These are phyloP conservation scores for Apostichopus japonicus DNA, from an alignment of 35 echinoderm and acorn worm genomes.

Conservation along the genomic window DNA sequence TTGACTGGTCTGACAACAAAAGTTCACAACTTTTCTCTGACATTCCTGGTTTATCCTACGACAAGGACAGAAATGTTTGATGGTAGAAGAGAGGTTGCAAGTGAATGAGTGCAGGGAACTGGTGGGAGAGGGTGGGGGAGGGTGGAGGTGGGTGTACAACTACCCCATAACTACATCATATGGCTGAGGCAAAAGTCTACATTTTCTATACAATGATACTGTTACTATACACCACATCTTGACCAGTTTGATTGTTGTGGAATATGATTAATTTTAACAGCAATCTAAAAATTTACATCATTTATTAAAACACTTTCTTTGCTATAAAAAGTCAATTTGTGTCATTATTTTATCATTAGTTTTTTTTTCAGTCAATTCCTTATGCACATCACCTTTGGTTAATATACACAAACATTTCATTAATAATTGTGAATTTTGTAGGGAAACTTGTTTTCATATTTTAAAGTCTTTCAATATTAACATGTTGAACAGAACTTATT, in stretches of 20 bases:
- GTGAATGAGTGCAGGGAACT: no score
- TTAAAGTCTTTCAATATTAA: not conserved
- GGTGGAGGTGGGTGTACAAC: no score
- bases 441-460: no score
- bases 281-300: conserved; percentile 1
- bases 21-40: no score
- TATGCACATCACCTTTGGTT: not conserved
- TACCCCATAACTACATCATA: no score
- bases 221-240: not conserved
- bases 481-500: not conserved
- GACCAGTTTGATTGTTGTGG: not conserved
- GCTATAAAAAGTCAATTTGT: not conserved
- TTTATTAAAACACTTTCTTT: conserved; percentile 15
- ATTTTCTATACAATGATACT: no score
- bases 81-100: no score
- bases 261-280: conserved; percentile 7
- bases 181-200: no score
- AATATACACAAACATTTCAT: not conserved
- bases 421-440: not conserved
- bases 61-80: no score
- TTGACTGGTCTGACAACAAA: no score
- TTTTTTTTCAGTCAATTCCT: not conserved
- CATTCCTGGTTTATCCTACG: no score
- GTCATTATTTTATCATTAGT: not conserved
- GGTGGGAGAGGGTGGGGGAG: no score